phyloP scores from a whole-genome alignment of 2,113 vertebrate species.

The Charadrius vociferus region DNA sequence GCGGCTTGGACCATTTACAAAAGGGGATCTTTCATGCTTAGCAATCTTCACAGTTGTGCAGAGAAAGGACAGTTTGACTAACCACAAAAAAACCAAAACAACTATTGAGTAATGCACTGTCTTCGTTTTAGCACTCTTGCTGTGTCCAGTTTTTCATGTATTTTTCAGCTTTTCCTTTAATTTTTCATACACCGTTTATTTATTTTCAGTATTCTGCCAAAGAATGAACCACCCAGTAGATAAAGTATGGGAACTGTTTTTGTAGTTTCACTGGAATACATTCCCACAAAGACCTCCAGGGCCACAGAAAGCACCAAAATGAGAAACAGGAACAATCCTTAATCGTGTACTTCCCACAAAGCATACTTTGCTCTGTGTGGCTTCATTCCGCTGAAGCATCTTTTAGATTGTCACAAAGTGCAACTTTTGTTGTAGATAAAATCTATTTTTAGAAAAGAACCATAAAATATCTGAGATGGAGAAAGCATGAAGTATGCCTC shows the following conservation, averaged over 20 bases:
- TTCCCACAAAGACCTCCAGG: background rate
- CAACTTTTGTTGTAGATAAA: background rate
- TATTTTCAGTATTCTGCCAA: background rate
- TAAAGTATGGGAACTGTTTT: background rate
- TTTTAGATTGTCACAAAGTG: background rate
- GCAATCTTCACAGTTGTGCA: background rate
- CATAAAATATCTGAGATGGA: background rate
- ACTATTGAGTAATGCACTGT: background rate
- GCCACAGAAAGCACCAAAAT: background rate
- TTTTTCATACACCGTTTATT: background rate
- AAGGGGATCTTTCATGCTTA: conserved; percentile 11
- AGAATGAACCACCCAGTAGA: background rate
- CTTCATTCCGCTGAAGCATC: background rate
- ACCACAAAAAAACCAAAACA: conserved; percentile 8
- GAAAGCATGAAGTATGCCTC: background rate
- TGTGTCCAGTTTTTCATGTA: background rate
- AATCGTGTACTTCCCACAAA: background rate
- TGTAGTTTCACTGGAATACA: background rate
- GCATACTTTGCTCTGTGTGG: background rate
- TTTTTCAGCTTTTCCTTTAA: background rate
- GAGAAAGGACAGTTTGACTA: background rate
- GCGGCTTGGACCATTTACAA: background rate
- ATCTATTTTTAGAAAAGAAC: background rate
- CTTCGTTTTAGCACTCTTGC: background rate
- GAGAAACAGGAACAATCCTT: background rate